These are phyloP conservation scores for Germaria angustata DNA, from an alignment of 2,888 invertebrate genomes.

Conservation along the genomic window DNA sequence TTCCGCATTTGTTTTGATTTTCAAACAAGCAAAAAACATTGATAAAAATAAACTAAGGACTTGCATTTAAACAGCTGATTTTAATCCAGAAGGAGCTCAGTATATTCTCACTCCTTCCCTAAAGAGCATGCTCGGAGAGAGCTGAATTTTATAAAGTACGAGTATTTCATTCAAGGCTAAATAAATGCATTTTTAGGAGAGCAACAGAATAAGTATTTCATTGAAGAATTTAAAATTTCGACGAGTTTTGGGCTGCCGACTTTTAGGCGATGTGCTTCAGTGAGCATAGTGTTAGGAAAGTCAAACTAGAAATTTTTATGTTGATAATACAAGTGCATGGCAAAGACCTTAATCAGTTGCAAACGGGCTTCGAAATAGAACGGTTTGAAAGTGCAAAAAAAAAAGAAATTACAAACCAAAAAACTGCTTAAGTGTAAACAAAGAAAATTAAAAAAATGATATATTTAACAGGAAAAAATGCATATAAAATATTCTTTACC, in stretches of 20 bases:
- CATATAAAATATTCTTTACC: too few relatives aligned
- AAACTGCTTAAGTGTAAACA: background rate
- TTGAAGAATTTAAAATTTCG: conserved; percentile 57
- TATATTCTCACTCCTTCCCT: background rate
- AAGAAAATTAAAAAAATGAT: background rate
- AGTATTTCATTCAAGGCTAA: conserved; percentile 13
- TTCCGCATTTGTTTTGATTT: conserved; percentile 64
- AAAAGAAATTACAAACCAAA: background rate
- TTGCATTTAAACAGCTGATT: conserved; percentile 64
- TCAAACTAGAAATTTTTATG: conserved; percentile 28
- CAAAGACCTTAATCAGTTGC: conserved; percentile 57
- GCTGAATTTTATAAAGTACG: conserved; percentile 30
- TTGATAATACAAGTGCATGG: conserved; percentile 58
- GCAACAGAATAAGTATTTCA: conserved; percentile 29
- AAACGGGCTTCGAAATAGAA: conserved; percentile 45
- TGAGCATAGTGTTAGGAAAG: conserved; percentile 3
- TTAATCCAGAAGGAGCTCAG: background rate
- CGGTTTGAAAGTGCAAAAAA: conserved; percentile 29
- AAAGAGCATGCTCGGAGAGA: conserved; percentile 44
- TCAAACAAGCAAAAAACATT: conserved; percentile 5
- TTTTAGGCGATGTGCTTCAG: conserved; percentile 28
- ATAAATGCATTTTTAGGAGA: background rate
- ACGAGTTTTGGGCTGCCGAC: conserved; percentile 28
- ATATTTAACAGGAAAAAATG: background rate
- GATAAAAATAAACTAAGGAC: conserved; percentile 31